Conservation (phyloP, 1,140 invertebrate species). For the Papilio aristodemus region DNA sequence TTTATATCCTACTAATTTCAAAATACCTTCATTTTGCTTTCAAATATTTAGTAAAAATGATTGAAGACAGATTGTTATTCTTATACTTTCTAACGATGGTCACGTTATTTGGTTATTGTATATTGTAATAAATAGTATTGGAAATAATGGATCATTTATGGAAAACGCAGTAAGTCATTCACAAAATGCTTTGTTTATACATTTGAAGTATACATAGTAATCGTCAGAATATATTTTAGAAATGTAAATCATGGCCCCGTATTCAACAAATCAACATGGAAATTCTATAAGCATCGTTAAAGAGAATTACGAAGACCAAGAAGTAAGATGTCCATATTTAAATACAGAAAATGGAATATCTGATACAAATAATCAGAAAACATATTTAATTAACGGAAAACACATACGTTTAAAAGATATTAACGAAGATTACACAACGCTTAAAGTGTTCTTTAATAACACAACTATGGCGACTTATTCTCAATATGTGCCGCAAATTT, state of each 20-base stretch:
- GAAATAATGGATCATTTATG: background rate
- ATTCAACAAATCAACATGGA: background rate
- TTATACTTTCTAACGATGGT: background rate
- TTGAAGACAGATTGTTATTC: background rate
- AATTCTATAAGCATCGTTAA: background rate
- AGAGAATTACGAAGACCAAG: background rate
- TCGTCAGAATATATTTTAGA: background rate
- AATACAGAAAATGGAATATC: background rate
- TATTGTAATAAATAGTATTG: background rate
- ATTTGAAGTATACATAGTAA: background rate
- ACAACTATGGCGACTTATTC: slow-evolving; percentile 42
- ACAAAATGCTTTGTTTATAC: background rate
- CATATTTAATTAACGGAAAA: background rate
- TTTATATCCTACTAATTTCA: background rate
- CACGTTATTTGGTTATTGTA: background rate
- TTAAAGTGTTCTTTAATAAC: background rate
- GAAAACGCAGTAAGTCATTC: background rate
- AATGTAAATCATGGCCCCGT: slow-evolving; percentile 6
- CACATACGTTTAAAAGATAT: background rate
- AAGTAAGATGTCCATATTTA: background rate
- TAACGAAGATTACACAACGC: background rate
- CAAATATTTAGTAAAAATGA: background rate
- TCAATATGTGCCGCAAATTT: slow-evolving; percentile 37
- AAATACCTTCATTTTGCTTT: background rate
- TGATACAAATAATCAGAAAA: background rate